A percentile compares a stretch with the other conserved stretches of the same genome.
Conservation (phyloP, 2,113 vertebrate genomes). For the Engraulis encrasicolus region DNA sequence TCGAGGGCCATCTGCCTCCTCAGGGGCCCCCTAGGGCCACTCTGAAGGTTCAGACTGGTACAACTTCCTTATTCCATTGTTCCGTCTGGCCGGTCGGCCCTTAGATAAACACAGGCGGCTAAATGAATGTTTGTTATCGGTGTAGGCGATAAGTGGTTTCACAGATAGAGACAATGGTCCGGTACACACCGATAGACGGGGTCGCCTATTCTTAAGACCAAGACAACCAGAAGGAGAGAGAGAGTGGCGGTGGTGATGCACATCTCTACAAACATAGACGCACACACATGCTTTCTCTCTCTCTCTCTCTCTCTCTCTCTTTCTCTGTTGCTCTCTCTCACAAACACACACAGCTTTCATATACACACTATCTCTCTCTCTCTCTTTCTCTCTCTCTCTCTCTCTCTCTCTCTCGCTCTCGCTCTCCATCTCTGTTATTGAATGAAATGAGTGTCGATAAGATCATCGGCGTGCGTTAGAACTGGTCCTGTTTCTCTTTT, state of each 20-base stretch:
- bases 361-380: too few species aligned
- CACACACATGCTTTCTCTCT: too few species aligned
- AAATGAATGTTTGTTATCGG: slow-evolving; percentile 45
- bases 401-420: too few species aligned
- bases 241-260: too few species aligned
- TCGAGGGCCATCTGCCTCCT: background rate
- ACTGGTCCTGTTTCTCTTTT: too few species aligned
- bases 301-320: too few species aligned
- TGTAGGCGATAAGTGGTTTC: background rate
- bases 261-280: background rate
- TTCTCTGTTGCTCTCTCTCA: too few species aligned
- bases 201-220: slow-evolving; percentile 9
- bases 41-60: background rate
- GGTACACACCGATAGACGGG: background rate
- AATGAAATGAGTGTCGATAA: too few species aligned
- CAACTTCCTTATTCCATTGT: slow-evolving; percentile 9
- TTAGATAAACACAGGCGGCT: slow-evolving; percentile 22
- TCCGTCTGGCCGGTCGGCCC: background rate
- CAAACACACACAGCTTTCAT: background rate
- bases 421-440: too few species aligned
- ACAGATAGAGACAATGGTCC: slow-evolving; percentile 13
- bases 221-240: background rate
- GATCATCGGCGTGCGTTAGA: too few species aligned
- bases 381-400: too few species aligned
- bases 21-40: background rate